Percentiles rank a stretch among this genome's conserved stretches.
Evolutionary conservation across 2,113 vertebrate species (phyloP).

Genomic region (Ptilorrhoa leucosticta): DNA sequence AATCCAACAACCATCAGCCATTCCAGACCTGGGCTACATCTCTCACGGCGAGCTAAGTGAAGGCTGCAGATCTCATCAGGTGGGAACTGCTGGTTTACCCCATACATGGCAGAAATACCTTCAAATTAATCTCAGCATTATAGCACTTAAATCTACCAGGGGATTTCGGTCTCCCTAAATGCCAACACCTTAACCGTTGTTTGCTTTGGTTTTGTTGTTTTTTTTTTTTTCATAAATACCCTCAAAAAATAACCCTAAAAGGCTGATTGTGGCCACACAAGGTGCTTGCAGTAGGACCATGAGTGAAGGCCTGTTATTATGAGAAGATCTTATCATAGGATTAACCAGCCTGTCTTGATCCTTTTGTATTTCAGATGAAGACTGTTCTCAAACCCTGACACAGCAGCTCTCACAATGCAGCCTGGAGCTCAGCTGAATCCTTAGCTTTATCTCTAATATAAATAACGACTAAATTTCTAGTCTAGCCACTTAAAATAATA

Average conservation of each 20-base stretch:
- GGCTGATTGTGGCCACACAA: not conserved
- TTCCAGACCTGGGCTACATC: not conserved
- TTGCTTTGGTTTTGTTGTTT: not conserved
- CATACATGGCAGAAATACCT: not conserved
- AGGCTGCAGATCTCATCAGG: not conserved
- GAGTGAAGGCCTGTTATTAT: not conserved
- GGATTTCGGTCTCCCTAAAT: not conserved
- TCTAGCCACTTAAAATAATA: slow-evolving; percentile 3
- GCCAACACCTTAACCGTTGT: not conserved
- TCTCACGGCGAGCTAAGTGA: not conserved
- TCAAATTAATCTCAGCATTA: not conserved
- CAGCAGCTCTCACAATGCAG: not conserved
- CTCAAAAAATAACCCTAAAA: not conserved
- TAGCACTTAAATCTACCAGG: not conserved
- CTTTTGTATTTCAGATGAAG: slow-evolving; percentile 3
- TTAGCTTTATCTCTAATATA: not conserved
- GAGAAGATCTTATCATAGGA: not conserved
- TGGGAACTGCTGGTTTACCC: not conserved
- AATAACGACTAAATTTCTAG: slow-evolving; percentile 14
- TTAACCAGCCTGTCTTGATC: not conserved
- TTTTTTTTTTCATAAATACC: not conserved
- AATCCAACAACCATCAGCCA: not conserved
- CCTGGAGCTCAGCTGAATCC: not conserved
- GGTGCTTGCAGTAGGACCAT: not conserved
- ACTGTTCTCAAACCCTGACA: not conserved